A percentile compares a stretch with the other conserved stretches of the same genome.
These are phyloP conservation scores for Stegana nigrithorax DNA, from an alignment of 2,888 invertebrate genomes.

Conservation along the genomic window DNA sequence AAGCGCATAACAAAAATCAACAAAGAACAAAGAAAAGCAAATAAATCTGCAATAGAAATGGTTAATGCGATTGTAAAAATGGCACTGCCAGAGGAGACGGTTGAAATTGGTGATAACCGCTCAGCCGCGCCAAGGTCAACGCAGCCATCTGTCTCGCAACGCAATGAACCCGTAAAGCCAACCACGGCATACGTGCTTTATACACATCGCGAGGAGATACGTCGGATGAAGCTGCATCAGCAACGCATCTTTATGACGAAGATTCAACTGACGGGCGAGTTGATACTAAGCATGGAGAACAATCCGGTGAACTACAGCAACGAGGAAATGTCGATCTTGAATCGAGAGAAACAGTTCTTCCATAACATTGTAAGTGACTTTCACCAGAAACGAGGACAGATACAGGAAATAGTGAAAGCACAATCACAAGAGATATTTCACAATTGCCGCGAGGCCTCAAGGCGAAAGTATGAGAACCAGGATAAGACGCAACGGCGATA, in stretches of 20 bases:
- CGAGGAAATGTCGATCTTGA: constrained; percentile 44
- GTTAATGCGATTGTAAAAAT: too few relatives aligned
- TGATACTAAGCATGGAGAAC: constrained; percentile 37
- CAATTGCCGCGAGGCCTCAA: background rate
- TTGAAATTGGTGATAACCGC: too few relatives aligned
- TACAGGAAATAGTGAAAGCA: background rate
- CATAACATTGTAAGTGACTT: background rate
- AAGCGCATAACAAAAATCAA: too few relatives aligned
- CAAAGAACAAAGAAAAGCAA: too few relatives aligned
- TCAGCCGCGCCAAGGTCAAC: background rate
- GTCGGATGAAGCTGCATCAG: constrained; percentile 33
- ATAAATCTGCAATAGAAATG: too few relatives aligned
- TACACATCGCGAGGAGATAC: constrained; percentile 45
- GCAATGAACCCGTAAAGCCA: background rate
- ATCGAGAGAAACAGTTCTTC: constrained; percentile 39
- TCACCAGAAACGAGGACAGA: background rate
- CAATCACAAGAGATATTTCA: background rate
- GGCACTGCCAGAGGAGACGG: too few relatives aligned
- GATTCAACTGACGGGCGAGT: constrained; percentile 35
- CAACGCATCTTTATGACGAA: constrained; percentile 40
- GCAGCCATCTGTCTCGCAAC: background rate
- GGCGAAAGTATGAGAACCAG: background rate
- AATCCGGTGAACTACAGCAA: constrained; percentile 35
- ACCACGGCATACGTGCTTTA: constrained; percentile 44
- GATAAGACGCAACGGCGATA: background rate